These are phyloP conservation scores for Cheilosia impressa DNA, from an alignment of 2,888 invertebrate genomes.

Conservation along the genomic window DNA sequence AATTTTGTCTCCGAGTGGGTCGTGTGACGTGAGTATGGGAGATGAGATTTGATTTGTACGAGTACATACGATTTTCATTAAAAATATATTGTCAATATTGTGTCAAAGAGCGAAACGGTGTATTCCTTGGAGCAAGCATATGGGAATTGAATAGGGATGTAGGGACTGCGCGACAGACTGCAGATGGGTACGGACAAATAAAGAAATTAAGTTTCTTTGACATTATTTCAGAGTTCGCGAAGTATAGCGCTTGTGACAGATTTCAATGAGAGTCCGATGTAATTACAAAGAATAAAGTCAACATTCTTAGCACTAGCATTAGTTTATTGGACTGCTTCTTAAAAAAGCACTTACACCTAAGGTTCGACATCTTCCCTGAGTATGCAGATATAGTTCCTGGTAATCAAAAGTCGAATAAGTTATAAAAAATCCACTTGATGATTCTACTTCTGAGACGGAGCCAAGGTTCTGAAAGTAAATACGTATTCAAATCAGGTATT, in stretches of 20 bases:
- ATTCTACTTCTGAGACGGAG: too few species aligned
- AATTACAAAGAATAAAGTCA: background rate
- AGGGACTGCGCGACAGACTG: conserved; percentile 14
- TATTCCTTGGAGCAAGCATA: conserved; percentile 36
- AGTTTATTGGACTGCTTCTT: too few species aligned
- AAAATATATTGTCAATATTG: conserved; percentile 69
- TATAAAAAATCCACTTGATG: too few species aligned
- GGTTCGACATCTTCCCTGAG: too few species aligned
- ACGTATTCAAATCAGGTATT: too few species aligned
- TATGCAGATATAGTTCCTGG: too few species aligned
- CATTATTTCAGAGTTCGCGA: background rate
- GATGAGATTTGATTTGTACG: conserved; percentile 69
- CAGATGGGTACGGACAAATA: background rate
- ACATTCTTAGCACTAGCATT: too few species aligned
- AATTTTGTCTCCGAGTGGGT: conserved; percentile 58
- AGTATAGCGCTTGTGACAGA: background rate
- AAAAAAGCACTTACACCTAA: too few species aligned
- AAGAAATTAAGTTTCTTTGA: conserved; percentile 19
- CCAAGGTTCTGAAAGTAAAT: too few species aligned
- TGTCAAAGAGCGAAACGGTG: conserved; percentile 56
- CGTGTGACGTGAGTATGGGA: conserved; percentile 33
- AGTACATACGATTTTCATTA: conserved; percentile 66
- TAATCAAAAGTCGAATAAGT: too few species aligned
- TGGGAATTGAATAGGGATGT: background rate
- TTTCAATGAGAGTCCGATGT: background rate